phyloP scores from a whole-genome alignment of 1,140 invertebrate species.

The Diplogasteroides magnus region DNA sequence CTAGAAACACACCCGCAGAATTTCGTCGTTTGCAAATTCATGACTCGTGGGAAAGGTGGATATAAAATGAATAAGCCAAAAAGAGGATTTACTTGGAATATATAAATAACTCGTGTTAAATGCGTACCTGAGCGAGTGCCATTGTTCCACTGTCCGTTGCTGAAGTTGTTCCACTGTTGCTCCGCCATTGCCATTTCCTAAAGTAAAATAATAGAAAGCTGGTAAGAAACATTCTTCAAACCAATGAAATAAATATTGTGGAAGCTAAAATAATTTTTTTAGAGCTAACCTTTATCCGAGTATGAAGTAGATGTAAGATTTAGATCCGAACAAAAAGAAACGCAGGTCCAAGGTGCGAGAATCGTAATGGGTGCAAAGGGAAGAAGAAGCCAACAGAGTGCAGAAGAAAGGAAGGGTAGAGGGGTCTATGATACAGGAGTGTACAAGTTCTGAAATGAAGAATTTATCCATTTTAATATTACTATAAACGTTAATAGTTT shows the following conservation, averaged over 20 bases:
- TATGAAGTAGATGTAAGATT: too few relatives aligned
- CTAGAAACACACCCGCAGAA: constrained; percentile 7
- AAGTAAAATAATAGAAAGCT: background rate
- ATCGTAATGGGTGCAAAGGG: too few relatives aligned
- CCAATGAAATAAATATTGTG: background rate
- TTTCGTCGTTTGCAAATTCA: too few relatives aligned
- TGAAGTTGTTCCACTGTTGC: constrained; percentile 20
- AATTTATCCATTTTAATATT: too few relatives aligned
- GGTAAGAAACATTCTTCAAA: background rate
- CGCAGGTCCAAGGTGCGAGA: too few relatives aligned
- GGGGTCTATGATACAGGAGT: background rate
- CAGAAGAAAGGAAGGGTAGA: too few relatives aligned
- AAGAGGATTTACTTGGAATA: background rate
- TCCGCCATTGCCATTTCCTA: constrained; percentile 21
- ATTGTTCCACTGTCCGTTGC: constrained; percentile 11
- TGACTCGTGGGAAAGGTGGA: too few relatives aligned
- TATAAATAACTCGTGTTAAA: constrained; percentile 3
- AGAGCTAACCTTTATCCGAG: too few relatives aligned
- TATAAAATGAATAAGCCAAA: background rate
- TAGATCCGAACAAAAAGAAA: too few relatives aligned
- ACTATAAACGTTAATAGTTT: too few relatives aligned
- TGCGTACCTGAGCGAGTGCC: constrained; percentile 6
- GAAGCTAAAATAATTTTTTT: too few relatives aligned
- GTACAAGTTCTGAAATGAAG: background rate
- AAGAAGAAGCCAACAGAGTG: too few relatives aligned